Evolutionary conservation across 2,888 invertebrate species (phyloP), one percentile per base, ranked within the genome.

Genomic region (Auanema sp.): DNA sequence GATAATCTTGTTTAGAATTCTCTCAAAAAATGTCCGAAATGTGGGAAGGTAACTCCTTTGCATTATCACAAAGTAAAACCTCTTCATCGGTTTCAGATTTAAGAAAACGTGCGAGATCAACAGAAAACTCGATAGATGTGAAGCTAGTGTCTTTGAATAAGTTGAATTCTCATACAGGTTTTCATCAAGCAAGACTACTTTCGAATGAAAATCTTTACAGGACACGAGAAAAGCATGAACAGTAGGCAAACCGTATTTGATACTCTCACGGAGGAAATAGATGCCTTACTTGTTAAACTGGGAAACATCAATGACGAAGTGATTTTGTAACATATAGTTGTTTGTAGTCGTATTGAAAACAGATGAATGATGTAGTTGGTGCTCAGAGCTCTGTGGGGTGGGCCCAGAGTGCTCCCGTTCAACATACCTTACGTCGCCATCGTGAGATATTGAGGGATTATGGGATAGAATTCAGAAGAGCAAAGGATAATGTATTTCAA

Each of bases 101-200:
- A 61, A 88, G 95, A 58, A 93, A 93, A 85, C 92, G 93, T 85
- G 96, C 97, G 1, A 88, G 96, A 65, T 90, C 91, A 66, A 86
- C 96, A 58, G 97, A 97, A 86, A 96, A 95, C 87, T 96, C 95
- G 84, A 92, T 97, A 77, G 97, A 97, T 85, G 87, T 92, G 12
- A 97, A 97, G 85, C 87, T 97, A 70, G 93, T 96, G 1, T 91
- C 92, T 6, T 93, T 94, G 84, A 95, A 93, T 85, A 97, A 97
- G 87, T 88, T 96, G 52, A 67, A 58, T 41, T 68, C 72, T 10
- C 68, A 72, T 60, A 69, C 68, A 62, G 50, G 62, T 62, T 24
- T 24, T 51, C 52, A 47, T 50, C 3, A 14, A 47, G 3, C 21
- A 8, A 11, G 40, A 16, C n/a, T 42, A 42, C 43, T 42, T 5